Conservation (phyloP, 2,113 vertebrate species). For the Hemiprocne comata region DNA sequence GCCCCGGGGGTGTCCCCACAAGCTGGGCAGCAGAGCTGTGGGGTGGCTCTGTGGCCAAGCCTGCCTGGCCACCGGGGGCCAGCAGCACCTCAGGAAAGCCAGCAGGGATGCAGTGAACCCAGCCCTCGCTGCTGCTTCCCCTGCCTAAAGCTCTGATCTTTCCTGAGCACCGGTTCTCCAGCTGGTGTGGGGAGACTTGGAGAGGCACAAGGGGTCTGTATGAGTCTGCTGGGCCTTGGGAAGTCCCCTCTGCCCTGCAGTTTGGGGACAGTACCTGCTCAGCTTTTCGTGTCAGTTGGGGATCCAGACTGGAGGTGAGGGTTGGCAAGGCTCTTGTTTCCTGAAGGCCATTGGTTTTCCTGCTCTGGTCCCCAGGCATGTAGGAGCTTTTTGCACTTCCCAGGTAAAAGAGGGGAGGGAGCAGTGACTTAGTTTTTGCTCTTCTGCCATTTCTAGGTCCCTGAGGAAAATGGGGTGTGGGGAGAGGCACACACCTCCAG, state of each 20-base stretch:
- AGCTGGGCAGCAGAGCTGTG: background rate
- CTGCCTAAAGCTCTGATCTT: conserved; percentile 32
- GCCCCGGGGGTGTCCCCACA: background rate
- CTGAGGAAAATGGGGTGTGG: background rate
- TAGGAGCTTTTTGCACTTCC: background rate
- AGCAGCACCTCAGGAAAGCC: conserved; percentile 4
- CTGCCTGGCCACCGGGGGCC: background rate
- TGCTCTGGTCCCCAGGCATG: background rate
- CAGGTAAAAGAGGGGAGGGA: background rate
- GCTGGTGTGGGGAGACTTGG: conserved; percentile 37
- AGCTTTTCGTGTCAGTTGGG: accelerated
- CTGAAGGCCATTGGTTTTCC: background rate
- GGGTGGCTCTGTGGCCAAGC: background rate
- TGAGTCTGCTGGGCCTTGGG: background rate
- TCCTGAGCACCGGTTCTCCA: conserved; percentile 39
- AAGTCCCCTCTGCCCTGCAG: background rate
- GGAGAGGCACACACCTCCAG: background rate
- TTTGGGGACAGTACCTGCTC: background rate
- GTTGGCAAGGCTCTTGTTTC: background rate
- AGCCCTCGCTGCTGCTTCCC: background rate
- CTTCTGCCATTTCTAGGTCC: background rate
- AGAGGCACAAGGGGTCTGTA: background rate
- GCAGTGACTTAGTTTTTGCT: background rate
- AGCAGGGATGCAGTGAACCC: background rate
- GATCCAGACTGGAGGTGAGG: background rate